Conservation (phyloP, 2,113 vertebrate species). For the Odobenus rosmarus region DNA sequence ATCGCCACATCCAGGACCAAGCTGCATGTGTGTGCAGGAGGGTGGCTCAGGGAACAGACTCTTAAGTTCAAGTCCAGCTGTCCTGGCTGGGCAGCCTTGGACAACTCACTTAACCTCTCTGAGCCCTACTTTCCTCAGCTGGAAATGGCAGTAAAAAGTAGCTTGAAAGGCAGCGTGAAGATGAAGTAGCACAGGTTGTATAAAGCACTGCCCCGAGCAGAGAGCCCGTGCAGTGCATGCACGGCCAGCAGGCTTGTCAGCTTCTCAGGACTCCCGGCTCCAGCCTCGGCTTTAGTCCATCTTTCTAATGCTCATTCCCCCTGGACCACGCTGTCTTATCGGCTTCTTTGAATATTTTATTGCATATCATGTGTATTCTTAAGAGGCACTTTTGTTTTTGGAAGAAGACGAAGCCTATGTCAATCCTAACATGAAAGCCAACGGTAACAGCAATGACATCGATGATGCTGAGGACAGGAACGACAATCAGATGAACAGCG, state of each 20-base stretch:
- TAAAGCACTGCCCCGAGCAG: fast-evolving
- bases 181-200: neutral
- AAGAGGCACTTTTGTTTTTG: neutral
- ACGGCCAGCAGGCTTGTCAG: fast-evolving
- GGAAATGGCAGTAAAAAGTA: neutral
- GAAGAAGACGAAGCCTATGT: neutral
- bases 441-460: fast-evolving
- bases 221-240: fast-evolving
- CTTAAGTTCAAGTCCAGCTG: neutral
- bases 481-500: fast-evolving
- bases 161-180: neutral
- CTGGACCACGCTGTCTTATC: neutral
- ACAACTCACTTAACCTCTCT: neutral
- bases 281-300: no score
- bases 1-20: neutral
- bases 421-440: neutral
- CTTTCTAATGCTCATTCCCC: neutral
- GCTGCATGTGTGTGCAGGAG: neutral
- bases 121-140: neutral
- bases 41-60: neutral
- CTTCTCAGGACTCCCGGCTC: neutral
- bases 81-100: neutral
- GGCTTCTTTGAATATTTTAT: neutral
- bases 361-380: neutral
- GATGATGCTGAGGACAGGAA: fast-evolving